Percentiles rank a stretch among this genome's conserved stretches.
Evolutionary conservation across 2,797 vertebrate genomes (phyloP).

Genomic region (Eurystomus glaucurus): DNA sequence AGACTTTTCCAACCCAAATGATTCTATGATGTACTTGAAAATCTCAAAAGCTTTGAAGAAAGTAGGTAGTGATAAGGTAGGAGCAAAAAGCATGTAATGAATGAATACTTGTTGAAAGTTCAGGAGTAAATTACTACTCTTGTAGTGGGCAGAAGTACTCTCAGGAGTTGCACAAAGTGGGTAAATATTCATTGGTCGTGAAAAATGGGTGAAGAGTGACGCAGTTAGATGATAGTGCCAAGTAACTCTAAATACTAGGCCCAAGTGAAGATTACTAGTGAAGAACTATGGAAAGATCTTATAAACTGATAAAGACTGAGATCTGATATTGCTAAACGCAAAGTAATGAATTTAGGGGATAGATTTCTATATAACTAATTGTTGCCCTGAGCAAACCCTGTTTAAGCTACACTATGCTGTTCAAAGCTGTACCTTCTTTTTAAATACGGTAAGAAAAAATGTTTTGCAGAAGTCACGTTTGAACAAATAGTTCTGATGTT

Average conservation of each 20-base stretch:
- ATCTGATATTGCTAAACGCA: background rate
- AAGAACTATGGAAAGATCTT: background rate
- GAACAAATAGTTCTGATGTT: background rate
- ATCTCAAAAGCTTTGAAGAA: background rate
- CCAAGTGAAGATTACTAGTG: background rate
- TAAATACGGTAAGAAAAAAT: background rate
- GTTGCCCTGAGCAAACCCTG: background rate
- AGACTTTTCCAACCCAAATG: background rate
- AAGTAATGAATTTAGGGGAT: background rate
- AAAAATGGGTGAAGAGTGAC: background rate
- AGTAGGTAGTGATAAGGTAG: fast-evolving
- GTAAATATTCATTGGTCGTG: background rate
- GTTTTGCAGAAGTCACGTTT: background rate
- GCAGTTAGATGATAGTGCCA: background rate
- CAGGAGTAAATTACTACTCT: background rate
- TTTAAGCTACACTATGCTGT: background rate
- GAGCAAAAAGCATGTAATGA: background rate
- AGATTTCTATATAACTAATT: background rate
- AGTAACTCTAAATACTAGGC: background rate
- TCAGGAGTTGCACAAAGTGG: background rate
- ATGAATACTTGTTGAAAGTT: background rate
- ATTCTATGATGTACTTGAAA: background rate
- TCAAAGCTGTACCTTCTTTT: background rate
- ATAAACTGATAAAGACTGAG: background rate
- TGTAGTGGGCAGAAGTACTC: background rate